Conservation (phyloP, 2,797 vertebrate genomes). For the Sebastes glaucus region DNA sequence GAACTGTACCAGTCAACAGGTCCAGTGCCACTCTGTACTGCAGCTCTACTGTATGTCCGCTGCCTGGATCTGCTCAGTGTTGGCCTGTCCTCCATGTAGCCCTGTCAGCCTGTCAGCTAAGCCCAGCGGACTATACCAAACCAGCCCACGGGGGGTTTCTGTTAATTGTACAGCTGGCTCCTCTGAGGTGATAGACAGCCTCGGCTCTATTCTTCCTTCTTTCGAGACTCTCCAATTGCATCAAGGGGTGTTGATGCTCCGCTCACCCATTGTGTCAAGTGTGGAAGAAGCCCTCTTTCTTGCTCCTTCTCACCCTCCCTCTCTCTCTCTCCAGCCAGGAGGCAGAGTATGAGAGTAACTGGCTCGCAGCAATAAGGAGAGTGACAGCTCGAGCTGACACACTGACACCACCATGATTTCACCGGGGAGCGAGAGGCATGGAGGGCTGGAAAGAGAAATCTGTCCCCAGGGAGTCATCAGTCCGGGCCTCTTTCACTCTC, state of each 20-base stretch:
- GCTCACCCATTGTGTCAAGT: slow-evolving; percentile 64
- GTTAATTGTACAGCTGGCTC: slow-evolving; percentile 52
- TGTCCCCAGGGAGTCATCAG: slow-evolving; percentile 73
- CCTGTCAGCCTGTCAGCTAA: slow-evolving; percentile 53
- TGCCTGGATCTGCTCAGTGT: slow-evolving; percentile 35
- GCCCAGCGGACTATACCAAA: slow-evolving; percentile 60
- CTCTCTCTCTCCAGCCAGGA: slow-evolving; percentile 31
- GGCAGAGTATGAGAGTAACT: slow-evolving; percentile 52
- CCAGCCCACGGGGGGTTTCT: slow-evolving; percentile 29
- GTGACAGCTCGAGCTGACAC: slow-evolving; percentile 75
- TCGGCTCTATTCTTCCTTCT: slow-evolving; percentile 20
- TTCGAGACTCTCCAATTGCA: slow-evolving; percentile 53
- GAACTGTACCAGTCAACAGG: slow-evolving; percentile 55
- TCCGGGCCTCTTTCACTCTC: slow-evolving; percentile 65
- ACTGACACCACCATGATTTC: slow-evolving; percentile 73
- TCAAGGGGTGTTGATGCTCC: slow-evolving; percentile 51
- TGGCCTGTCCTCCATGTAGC: slow-evolving; percentile 55
- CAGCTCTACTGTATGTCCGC: slow-evolving; percentile 14
- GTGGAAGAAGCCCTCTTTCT: slow-evolving; percentile 46
- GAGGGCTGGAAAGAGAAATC: slow-evolving; percentile 69
- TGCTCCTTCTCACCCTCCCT: slow-evolving; percentile 21
- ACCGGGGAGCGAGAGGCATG: slow-evolving; percentile 49
- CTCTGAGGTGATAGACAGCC: slow-evolving; percentile 43
- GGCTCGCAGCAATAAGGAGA: slow-evolving; percentile 70
- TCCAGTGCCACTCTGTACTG: slow-evolving; percentile 45